Evolutionary conservation across 2,888 invertebrate genomes (phyloP), one percentile per base, ranked within the genome.

Genomic region (Epistrophe grossulariae): DNA sequence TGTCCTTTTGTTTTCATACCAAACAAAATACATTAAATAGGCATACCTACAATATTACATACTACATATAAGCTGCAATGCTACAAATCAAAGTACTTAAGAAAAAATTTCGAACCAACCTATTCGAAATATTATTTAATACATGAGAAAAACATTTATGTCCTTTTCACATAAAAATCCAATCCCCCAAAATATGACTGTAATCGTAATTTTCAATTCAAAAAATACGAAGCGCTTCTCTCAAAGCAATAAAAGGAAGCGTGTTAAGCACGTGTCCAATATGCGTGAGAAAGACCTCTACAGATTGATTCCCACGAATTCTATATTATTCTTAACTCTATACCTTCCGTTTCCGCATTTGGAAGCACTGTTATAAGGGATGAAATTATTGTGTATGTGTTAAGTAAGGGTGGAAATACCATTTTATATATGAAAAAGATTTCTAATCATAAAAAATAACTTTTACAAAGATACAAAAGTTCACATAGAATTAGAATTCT

Each of bases 261-360:
- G 89, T 90, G 91, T 89, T 89, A 90, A 90, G 91, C 92, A 93
- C 92, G 92, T 92, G 92, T 89, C 90, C 89, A 91, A 90, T 90
- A 90, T 91, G 91, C 92, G 92, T 93, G 92, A 92, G 92, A 92
- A 93, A 90, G 90, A 90, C 83, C 88, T 89, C 90, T 90, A 89
- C 90, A 91, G 90, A 92, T 91, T 90, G 91, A 91, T 92, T 92
- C 92, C 91, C 91, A 91, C 91, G 91, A 89, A 78, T 66, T 38
- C 50, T 71, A 62, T 71, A 62, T 70, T 24, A 87, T 66, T 52
- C 76, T 68, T 17, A 62, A 68, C n/a, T 70, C 17, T 79, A 40
- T 48, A 83, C 87, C 74, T 79, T 74, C 64, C 43, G 60, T 43
- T 70, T 70, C 70, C 70, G 70, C n/a, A 70, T 70, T 50, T 13